A percentile compares a stretch with the other conserved stretches of the same genome.
Conservation (phyloP, 2,888 invertebrate genomes). For the Margaritifera margaritifera region DNA sequence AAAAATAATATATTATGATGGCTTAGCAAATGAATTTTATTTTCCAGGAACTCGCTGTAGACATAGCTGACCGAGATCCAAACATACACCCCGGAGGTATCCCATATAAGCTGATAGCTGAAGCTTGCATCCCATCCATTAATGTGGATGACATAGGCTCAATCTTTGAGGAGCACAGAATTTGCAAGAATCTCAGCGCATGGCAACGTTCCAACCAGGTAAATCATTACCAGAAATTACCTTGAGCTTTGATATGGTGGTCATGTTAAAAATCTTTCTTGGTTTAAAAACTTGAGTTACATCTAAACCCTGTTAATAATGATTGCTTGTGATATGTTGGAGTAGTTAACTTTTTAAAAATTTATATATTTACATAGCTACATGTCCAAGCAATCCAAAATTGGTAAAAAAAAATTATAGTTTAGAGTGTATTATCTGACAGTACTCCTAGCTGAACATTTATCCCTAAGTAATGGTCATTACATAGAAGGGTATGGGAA, state of each 20-base stretch:
- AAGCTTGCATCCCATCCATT: slow-evolving; percentile 71
- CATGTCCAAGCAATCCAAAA: too few species aligned
- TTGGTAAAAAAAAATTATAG: too few species aligned
- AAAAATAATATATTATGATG: background rate
- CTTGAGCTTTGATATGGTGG: background rate
- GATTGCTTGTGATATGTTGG: too few species aligned
- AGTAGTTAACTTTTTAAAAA: too few species aligned
- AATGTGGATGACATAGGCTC: slow-evolving; percentile 67
- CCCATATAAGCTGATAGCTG: slow-evolving; percentile 69
- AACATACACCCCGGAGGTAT: slow-evolving; percentile 65
- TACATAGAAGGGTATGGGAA: too few species aligned
- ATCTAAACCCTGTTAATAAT: too few species aligned
- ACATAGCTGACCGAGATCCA: slow-evolving; percentile 71
- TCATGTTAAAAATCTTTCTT: too few species aligned
- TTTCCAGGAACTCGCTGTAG: slow-evolving; percentile 68
- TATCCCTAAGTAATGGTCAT: too few species aligned
- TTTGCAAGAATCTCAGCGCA: slow-evolving; percentile 69
- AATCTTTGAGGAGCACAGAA: slow-evolving; percentile 73
- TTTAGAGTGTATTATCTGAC: too few species aligned
- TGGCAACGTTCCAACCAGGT: slow-evolving; percentile 67
- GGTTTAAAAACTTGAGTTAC: too few species aligned
- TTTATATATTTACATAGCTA: too few species aligned
- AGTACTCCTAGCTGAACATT: too few species aligned
- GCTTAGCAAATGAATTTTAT: background rate
- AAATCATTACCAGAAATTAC: slow-evolving; percentile 1